Percentiles rank a stretch among this genome's conserved stretches.
Conservation (phyloP, 2,797 vertebrate genomes). For the Phalloptychus januarius region DNA sequence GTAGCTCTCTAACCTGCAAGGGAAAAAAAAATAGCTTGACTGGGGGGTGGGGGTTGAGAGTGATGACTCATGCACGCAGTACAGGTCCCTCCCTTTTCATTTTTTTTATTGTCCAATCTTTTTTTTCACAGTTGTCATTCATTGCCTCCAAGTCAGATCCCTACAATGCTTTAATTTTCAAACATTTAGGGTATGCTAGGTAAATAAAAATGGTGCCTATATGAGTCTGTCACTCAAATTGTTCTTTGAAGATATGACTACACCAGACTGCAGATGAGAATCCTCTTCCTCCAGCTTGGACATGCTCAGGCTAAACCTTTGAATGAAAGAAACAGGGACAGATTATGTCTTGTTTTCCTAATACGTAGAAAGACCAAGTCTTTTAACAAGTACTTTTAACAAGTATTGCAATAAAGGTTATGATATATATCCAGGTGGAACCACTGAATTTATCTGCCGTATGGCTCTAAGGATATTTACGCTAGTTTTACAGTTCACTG, state of each 20-base stretch:
- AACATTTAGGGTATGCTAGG: constrained; percentile 33
- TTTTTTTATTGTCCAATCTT: constrained; percentile 81
- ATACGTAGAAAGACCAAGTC: no score
- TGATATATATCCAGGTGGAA: not conserved
- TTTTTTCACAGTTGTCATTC: constrained; percentile 79
- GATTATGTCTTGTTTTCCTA: not conserved
- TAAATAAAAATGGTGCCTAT: constrained; percentile 35
- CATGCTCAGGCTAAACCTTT: constrained; percentile 16
- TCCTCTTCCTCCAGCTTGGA: constrained; percentile 20
- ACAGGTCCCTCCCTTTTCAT: constrained; percentile 77
- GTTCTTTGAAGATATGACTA: constrained; percentile 30
- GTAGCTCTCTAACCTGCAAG: constrained; percentile 71
- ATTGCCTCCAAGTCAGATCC: constrained; percentile 68
- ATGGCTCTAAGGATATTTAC: not conserved
- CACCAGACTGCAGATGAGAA: constrained; percentile 25
- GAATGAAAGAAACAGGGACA: constrained; percentile 11
- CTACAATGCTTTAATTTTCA: constrained; percentile 53
- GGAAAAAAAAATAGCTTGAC: constrained; percentile 67
- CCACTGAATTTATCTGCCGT: no score
- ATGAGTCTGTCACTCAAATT: constrained; percentile 31
- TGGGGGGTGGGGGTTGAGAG: constrained; percentile 69
- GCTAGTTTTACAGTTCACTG: not conserved
- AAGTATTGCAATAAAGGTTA: no score
- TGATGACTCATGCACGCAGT: constrained; percentile 82
- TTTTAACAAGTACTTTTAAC: no score